Conservation (phyloP, 2,113 vertebrate species). For the Plectropomus leopardus region DNA sequence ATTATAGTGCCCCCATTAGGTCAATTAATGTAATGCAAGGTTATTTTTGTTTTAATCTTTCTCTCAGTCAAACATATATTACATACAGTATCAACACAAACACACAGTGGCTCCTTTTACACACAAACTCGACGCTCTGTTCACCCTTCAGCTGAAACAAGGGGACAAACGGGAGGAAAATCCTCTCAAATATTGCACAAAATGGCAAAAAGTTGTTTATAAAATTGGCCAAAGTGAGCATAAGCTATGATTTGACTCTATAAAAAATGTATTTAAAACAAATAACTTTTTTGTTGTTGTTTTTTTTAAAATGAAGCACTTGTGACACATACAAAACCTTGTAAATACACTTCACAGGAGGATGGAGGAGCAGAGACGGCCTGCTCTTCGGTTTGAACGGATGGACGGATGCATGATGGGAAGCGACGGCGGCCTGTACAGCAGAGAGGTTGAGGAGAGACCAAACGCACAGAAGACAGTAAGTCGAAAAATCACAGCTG, state of each 20-base stretch:
- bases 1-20: slow-evolving; percentile 31
- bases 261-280: slow-evolving; percentile 70
- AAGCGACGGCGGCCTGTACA: slow-evolving; percentile 55
- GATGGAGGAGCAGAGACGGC: slow-evolving; percentile 74
- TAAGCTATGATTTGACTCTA: slow-evolving; percentile 60
- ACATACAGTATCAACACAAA: slow-evolving; percentile 58
- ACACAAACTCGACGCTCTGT: slow-evolving; percentile 39
- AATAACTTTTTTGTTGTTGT: slow-evolving; percentile 58
- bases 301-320: slow-evolving; percentile 86
- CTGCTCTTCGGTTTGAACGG: slow-evolving; percentile 50
- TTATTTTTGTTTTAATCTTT: slow-evolving; percentile 17
- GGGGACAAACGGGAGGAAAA: slow-evolving; percentile 34
- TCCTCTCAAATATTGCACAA: slow-evolving; percentile 74
- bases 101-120: slow-evolving; percentile 53
- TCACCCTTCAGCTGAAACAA: slow-evolving; percentile 34
- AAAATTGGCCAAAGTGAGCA: slow-evolving; percentile 79
- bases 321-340: slow-evolving; percentile 84
- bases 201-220: slow-evolving; percentile 62
- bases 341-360: slow-evolving; percentile 78
- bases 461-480: slow-evolving; percentile 33
- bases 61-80: slow-evolving; percentile 43
- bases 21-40: slow-evolving; percentile 17
- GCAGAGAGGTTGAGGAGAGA: slow-evolving; percentile 20
- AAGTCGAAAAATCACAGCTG: slow-evolving; percentile 38
- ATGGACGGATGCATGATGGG: slow-evolving; percentile 44